A percentile compares a stretch with the other conserved stretches of the same genome.
These are phyloP conservation scores for Drosophila insularis DNA, from an alignment of 1,140 invertebrate species.

Conservation along the genomic window DNA sequence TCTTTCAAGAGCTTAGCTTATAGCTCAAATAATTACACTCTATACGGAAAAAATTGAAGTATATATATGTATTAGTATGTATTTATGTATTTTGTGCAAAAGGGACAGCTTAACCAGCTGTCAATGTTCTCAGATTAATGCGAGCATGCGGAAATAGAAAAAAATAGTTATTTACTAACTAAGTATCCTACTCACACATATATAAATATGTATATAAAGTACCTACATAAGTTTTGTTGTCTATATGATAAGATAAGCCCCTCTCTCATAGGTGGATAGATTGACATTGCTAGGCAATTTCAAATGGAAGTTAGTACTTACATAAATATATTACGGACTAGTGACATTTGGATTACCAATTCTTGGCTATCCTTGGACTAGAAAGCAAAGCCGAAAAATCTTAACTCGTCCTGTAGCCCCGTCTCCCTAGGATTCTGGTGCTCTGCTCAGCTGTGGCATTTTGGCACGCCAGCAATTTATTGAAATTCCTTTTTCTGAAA, in stretches of 20 bases:
- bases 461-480: slow-evolving; percentile 15
- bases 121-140: neutral
- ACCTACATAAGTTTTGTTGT: neutral
- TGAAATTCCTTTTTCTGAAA: slow-evolving; percentile 1
- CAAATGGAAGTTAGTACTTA: neutral
- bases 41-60: no score
- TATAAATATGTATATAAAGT: neutral
- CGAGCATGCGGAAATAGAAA: neutral
- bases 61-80: no score
- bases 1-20: no score
- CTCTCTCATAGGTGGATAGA: neutral
- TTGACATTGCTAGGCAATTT: neutral
- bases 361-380: neutral
- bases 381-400: neutral
- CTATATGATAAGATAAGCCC: neutral
- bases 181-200: neutral
- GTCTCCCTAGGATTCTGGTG: no score
- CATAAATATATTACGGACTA: neutral
- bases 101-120: slow-evolving; percentile 3
- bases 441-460: neutral
- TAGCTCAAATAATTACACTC: no score
- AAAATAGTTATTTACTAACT: neutral
- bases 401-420: neutral
- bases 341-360: slow-evolving; percentile 1
- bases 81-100: neutral